Evolutionary conservation across 1,140 invertebrate species (phyloP), one percentile per base, ranked within the genome.

Genomic region (Pectinophora gossypiella): DNA sequence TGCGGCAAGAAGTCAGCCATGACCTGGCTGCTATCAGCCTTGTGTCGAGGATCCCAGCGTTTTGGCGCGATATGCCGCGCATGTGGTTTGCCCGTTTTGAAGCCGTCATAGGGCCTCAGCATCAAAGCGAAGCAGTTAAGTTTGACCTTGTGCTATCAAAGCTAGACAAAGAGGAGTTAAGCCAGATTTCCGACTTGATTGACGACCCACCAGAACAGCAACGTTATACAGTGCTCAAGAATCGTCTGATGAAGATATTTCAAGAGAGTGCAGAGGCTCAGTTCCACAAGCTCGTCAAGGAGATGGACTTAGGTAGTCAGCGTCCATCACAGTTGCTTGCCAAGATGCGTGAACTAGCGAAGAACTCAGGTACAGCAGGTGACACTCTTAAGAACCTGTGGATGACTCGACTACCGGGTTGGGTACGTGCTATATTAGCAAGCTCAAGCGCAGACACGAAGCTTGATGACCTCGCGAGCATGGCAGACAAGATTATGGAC

Each of bases 301-400:
- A 48, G 16, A 48, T 48, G 46, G 46, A 48, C 4, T 19, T 48
- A 10, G 46, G 46, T n/a, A 27, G 35, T 7, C 46, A 49, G 15
- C 18, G 19, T 20, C 42, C 42, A 1, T 20, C 19, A 12, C 42
- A 44, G 13, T 13, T 44, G 9, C 42, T 44, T 20, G 9, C 9
- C 19, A 10, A 19, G 5, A 44, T 44, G 42, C 7, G 13, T 1
- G 19, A 44, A 10, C 42, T 44, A 15, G 18, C 42, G 9, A 10
- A 19, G 10, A 13, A 44, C 19, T 5, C 7, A 19, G 9, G 19
- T 9, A 9, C n/a, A n/a, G n/a, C n/a, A 10, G 3, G 18, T 12
- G 1, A n/a, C 10, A 44, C 42, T 9, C 13, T 44, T 9, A 20
- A 9, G 4, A n/a, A 20, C 12, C 9, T 44, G 10, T 44, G 42